These are phyloP conservation scores for Andrena cerasifolii DNA, from an alignment of 1,140 invertebrate species.

Conservation along the genomic window DNA sequence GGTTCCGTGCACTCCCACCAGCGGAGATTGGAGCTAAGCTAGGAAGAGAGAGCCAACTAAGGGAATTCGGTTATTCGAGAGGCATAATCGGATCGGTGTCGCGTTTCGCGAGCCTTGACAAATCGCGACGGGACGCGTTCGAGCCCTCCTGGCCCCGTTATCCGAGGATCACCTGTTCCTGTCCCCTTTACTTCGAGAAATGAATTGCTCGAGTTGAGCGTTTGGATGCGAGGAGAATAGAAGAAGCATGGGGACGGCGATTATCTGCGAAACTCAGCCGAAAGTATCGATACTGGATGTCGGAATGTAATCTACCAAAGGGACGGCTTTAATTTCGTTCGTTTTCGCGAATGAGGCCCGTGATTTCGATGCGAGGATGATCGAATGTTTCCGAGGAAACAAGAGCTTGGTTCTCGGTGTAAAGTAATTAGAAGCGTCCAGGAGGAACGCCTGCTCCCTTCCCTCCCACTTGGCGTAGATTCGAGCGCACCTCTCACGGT, in stretches of 20 bases:
- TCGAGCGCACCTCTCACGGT: slow-evolving; percentile 36
- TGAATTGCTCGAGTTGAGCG: too few species aligned
- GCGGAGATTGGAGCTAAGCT: neutral
- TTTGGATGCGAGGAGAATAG: too few species aligned
- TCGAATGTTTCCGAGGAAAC: neutral
- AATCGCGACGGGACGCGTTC: slow-evolving; percentile 53
- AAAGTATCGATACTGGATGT: too few species aligned
- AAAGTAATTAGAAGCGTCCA: slow-evolving; percentile 36
- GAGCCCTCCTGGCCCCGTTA: slow-evolving; percentile 47
- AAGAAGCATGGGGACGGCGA: too few species aligned
- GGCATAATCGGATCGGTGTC: slow-evolving; percentile 78
- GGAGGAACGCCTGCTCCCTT: neutral
- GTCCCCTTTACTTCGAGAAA: neutral
- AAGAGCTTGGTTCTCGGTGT: slow-evolving; percentile 3
- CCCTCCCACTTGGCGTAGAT: neutral
- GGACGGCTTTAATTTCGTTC: too few species aligned
- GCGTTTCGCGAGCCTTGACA: slow-evolving; percentile 71
- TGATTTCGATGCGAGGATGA: neutral
- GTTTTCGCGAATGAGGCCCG: neutral
- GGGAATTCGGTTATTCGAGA: slow-evolving; percentile 76
- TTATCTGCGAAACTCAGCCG: too few species aligned
- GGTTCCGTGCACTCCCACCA: slow-evolving; percentile 17
- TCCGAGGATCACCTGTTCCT: slow-evolving; percentile 46
- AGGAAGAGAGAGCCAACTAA: slow-evolving; percentile 41
- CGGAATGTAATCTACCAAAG: too few species aligned